Evolutionary conservation across 2,888 invertebrate species (phyloP).

Genomic region (Synergus umbraculus): DNA sequence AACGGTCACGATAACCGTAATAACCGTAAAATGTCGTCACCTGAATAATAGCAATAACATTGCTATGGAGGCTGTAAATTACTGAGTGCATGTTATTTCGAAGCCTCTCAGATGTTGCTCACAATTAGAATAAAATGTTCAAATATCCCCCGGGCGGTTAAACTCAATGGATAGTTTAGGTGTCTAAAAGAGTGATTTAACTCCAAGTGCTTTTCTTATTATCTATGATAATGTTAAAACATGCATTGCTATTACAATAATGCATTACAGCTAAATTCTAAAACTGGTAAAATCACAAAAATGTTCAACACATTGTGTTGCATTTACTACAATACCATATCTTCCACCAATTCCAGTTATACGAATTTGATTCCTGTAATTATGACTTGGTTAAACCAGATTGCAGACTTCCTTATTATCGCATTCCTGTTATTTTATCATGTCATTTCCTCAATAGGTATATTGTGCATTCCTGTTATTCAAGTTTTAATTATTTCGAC

Average conservation of each 20-base stretch:
- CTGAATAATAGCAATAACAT: constrained; percentile 29
- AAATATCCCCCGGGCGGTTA: neutral
- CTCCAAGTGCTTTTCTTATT: neutral
- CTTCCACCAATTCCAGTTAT: neutral
- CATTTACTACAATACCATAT: neutral
- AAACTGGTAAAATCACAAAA: too few relatives aligned
- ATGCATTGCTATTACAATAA: too few relatives aligned
- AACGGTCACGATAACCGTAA: constrained; percentile 37
- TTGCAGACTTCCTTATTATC: neutral
- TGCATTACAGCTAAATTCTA: too few relatives aligned
- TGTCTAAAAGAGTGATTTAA: neutral
- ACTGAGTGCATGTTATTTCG: constrained; percentile 5
- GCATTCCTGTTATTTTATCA: neutral
- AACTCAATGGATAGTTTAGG: neutral
- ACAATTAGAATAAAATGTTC: constrained; percentile 10
- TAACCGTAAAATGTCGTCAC: constrained; percentile 33
- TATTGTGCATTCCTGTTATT: neutral
- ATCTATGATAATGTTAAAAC: neutral
- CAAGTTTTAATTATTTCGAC: neutral
- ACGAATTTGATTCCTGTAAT: neutral
- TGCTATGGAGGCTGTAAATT: constrained; percentile 6
- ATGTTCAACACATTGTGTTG: too few relatives aligned
- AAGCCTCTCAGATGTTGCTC: neutral
- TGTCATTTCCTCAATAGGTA: neutral
- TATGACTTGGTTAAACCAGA: neutral